Evolutionary conservation across 1,140 invertebrate species (phyloP).

Genomic region (Nilaparvata lugens): DNA sequence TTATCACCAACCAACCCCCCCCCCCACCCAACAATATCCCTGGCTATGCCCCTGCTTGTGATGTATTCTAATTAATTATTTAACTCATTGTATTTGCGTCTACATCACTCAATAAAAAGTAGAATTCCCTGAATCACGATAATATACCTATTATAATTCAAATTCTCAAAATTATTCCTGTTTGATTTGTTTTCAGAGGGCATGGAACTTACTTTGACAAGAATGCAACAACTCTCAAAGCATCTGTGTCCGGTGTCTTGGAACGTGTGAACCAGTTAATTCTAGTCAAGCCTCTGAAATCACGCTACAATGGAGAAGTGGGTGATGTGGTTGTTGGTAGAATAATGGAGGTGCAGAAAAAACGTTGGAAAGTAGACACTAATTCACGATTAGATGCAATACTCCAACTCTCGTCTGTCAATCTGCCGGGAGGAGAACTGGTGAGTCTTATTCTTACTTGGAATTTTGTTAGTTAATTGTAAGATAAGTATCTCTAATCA

Average conservation of each 20-base stretch:
- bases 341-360: constrained; percentile 83
- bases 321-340: constrained; percentile 95
- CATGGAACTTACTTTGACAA: constrained; percentile 89
- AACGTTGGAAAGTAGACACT: constrained; percentile 92
- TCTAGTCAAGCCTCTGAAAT: constrained; percentile 81
- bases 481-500: no score
- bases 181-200: constrained; percentile 52
- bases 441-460: constrained; percentile 44
- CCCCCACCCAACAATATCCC: neutral
- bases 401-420: constrained; percentile 85
- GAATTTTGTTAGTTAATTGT: no score
- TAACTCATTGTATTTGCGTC: no score
- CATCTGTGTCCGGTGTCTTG: constrained; percentile 88
- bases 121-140: constrained; percentile 4
- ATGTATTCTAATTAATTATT: constrained; percentile 10
- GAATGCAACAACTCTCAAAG: constrained; percentile 61
- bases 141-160: constrained; percentile 12
- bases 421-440: constrained; percentile 93
- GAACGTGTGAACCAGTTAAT: constrained; percentile 93
- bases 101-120: constrained; percentile 9
- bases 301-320: constrained; percentile 85
- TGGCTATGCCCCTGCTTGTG: neutral
- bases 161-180: no score
- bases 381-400: constrained; percentile 84
- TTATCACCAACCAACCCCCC: neutral